Evolutionary conservation across 2,888 invertebrate species (phyloP).

Genomic region (Dasypolia templi): DNA sequence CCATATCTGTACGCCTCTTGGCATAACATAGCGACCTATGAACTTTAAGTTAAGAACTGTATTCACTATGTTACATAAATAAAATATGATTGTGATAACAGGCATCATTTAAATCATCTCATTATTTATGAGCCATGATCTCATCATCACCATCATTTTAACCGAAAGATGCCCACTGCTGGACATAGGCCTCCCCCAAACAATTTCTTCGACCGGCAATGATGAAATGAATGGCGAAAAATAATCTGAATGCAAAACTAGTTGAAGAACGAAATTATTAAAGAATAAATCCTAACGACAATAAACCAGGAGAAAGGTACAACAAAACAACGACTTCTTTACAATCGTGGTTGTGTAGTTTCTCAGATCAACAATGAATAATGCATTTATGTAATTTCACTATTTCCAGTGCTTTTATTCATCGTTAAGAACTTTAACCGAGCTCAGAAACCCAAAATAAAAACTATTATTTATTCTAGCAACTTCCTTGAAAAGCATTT

Average conservation of each 20-base stretch:
- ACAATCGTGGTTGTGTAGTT: background rate
- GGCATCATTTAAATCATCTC: background rate
- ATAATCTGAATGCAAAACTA: background rate
- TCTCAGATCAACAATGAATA: constrained; percentile 36
- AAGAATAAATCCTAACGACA: constrained; percentile 1
- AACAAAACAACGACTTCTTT: constrained; percentile 4
- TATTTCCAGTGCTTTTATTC: constrained; percentile 20
- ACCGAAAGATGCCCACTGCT: background rate
- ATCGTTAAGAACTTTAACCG: constrained; percentile 19
- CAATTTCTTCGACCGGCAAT: background rate
- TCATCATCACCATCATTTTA: background rate
- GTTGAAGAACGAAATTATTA: background rate
- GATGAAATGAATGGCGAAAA: background rate
- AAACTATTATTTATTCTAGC: constrained; percentile 43
- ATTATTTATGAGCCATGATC: background rate
- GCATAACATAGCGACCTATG: no score
- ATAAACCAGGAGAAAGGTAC: background rate
- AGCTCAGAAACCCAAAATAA: constrained; percentile 22
- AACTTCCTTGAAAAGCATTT: constrained; percentile 27
- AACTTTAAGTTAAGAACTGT: no score
- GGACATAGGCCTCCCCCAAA: background rate
- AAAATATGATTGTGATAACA: no score
- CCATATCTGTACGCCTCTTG: no score
- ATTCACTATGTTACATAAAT: no score
- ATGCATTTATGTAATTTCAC: constrained; percentile 27